Evolutionary conservation across 2,113 vertebrate genomes (phyloP).

Genomic region (Kryptolebias marmoratus): DNA sequence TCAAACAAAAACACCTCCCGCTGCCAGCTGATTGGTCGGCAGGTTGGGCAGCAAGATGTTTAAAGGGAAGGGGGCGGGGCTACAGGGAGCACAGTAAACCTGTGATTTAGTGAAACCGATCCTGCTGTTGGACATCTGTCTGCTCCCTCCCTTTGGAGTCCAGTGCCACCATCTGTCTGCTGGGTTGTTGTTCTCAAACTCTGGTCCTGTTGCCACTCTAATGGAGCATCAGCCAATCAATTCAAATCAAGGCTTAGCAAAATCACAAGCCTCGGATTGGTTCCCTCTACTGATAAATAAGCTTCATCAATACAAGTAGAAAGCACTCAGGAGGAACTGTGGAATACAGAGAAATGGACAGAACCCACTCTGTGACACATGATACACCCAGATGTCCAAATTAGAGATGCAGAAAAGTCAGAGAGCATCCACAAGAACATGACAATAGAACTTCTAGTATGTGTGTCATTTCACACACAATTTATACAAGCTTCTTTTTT

Average conservation of each 20-base stretch:
- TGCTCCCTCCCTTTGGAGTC: constrained; percentile 7
- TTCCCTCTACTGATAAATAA: neutral
- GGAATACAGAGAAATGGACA: no score
- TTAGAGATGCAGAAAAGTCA: neutral
- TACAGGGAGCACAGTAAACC: constrained; percentile 25
- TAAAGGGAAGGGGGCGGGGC: constrained; percentile 15
- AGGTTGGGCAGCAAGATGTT: constrained; percentile 25
- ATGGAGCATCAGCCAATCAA: constrained; percentile 25
- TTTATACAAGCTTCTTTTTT: no score
- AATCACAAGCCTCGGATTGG: constrained; percentile 27
- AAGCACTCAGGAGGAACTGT: no score
- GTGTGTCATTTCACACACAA: no score
- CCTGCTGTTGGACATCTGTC: constrained; percentile 66
- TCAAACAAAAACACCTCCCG: constrained; percentile 39
- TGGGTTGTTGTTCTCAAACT: constrained; percentile 28
- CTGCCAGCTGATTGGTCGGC: constrained; percentile 31
- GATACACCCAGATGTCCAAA: neutral
- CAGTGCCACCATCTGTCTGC: constrained; percentile 1
- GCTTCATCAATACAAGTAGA: no score
- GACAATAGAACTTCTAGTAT: no score
- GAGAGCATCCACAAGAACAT: neutral
- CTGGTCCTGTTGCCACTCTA: neutral
- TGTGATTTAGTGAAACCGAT: constrained; percentile 65
- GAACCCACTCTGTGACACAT: neutral
- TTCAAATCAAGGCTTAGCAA: neutral